These are phyloP conservation scores for Mus spretus DNA, from an alignment of 2,797 vertebrate genomes.

Conservation along the genomic window DNA sequence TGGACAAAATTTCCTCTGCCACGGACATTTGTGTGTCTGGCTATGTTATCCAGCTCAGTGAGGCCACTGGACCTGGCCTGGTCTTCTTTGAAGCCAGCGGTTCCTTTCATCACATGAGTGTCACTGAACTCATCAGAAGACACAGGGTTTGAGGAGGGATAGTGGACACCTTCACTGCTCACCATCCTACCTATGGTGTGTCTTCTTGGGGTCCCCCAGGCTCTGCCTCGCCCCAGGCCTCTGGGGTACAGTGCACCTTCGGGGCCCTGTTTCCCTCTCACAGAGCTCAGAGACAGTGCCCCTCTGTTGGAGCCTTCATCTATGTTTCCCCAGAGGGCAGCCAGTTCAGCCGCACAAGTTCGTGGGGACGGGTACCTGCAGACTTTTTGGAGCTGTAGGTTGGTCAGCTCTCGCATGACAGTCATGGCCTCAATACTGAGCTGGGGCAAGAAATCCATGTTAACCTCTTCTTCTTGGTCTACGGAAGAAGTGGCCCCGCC, in stretches of 20 bases:
- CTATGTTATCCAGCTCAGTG: not conserved
- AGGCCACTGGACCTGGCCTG: not conserved
- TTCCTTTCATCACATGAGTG: not conserved
- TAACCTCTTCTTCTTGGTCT: not conserved
- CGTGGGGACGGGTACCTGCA: not conserved
- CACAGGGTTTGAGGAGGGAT: rapidly evolving
- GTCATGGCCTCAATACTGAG: not conserved
- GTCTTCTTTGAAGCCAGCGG: not conserved
- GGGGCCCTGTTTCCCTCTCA: rapidly evolving
- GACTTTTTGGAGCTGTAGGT: rapidly evolving
- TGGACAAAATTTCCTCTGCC: not conserved
- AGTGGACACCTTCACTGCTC: rapidly evolving
- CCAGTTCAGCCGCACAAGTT: rapidly evolving
- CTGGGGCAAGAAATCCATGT: not conserved
- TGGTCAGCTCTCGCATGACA: not conserved
- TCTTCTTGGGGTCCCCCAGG: not conserved
- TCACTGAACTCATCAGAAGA: not conserved
- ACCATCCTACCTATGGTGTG: rapidly evolving
- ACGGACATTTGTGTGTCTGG: rapidly evolving
- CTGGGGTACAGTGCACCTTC: rapidly evolving
- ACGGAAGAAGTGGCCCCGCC: not conserved
- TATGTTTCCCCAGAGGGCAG: rapidly evolving
- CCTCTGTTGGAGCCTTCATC: not conserved
- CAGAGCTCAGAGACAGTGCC: rapidly evolving
- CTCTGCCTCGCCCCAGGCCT: rapidly evolving